Conservation (phyloP, 1,140 invertebrate species). For the Cydia fagiglandana region DNA sequence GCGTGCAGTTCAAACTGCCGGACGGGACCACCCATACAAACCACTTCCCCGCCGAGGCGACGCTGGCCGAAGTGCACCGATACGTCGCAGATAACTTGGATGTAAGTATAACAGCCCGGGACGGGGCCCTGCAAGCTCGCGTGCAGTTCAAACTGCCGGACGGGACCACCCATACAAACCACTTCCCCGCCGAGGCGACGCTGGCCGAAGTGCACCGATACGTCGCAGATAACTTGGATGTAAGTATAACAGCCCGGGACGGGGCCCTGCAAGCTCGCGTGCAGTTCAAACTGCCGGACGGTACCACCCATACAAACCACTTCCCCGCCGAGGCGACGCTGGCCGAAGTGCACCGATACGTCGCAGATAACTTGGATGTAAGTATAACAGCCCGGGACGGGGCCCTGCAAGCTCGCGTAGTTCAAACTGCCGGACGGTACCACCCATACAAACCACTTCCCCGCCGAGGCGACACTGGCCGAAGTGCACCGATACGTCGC, state of each 20-base stretch:
- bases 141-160: conserved; percentile 92
- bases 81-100: too few relatives aligned
- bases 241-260: conserved; percentile 52
- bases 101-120: conserved; percentile 45
- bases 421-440: too few relatives aligned
- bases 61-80: too few relatives aligned
- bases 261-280: conserved; percentile 79
- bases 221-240: conserved; percentile 79
- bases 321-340: conserved; percentile 82
- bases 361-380: conserved; percentile 79
- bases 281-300: conserved; percentile 91
- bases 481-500: too few relatives aligned
- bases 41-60: too few relatives aligned
- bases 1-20: too few relatives aligned
- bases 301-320: conserved; percentile 82
- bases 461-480: too few relatives aligned
- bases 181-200: conserved; percentile 81
- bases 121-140: conserved; percentile 72
- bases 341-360: conserved; percentile 79
- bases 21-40: too few relatives aligned
- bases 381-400: background rate
- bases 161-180: conserved; percentile 83
- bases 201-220: conserved; percentile 81
- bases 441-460: too few relatives aligned
- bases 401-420: too few relatives aligned